phyloP scores from a whole-genome alignment of 2,797 vertebrate species.

The Acanthurus lineatus region DNA sequence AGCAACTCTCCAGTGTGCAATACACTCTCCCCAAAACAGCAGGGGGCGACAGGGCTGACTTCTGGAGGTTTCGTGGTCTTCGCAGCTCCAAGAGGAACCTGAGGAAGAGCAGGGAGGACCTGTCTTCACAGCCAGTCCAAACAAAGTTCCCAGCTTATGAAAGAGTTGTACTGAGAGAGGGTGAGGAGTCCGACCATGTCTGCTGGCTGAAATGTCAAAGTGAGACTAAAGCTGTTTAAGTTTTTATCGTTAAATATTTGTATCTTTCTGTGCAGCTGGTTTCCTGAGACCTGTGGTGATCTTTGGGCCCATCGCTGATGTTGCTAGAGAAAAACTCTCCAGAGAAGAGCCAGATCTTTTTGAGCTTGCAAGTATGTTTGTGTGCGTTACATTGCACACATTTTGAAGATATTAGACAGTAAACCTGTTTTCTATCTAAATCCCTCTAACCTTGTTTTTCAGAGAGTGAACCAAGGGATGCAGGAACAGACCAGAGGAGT shows the following conservation, averaged over 20 bases:
- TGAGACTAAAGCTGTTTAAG: constrained; percentile 1
- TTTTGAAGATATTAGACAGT: background rate
- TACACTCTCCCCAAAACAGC: constrained; percentile 98
- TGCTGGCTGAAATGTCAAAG: no score
- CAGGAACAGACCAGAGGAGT: constrained; percentile 95
- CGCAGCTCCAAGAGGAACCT: constrained; percentile 98
- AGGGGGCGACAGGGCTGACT: constrained; percentile 96
- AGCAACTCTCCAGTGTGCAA: constrained; percentile 97
- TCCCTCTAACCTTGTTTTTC: constrained; percentile 32
- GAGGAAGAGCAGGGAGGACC: constrained; percentile 97
- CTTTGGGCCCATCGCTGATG: constrained; percentile 97
- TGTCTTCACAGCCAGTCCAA: constrained; percentile 97
- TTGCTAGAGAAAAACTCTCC: constrained; percentile 94
- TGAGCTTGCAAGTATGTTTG: constrained; percentile 93
- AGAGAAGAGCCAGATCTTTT: constrained; percentile 96
- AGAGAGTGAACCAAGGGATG: constrained; percentile 98
- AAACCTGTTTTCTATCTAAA: constrained; percentile 21
- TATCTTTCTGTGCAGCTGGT: constrained; percentile 85
- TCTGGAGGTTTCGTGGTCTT: constrained; percentile 97
- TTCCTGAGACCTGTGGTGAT: constrained; percentile 98
- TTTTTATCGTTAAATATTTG: background rate
- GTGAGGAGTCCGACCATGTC: constrained; percentile 72
- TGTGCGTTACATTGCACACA: constrained; percentile 44
- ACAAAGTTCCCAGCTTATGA: constrained; percentile 99
- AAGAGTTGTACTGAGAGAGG: constrained; percentile 98